These are phyloP conservation scores for Apis mellifera DNA, from an alignment of 1,140 invertebrate genomes.

Conservation along the genomic window Amel_HAv3.1 CM009943.2:4580501-4581000, in stretches of 20 bases:
- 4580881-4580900: constrained; percentile 19
- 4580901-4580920: constrained; percentile 17
- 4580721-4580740: not conserved
- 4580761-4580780: constrained; percentile 5
- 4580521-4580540: not conserved
- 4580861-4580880: constrained; percentile 40
- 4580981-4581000: constrained; percentile 13
- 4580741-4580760: constrained; percentile 4
- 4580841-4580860: constrained; percentile 43
- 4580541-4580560: not conserved
- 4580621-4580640: too few relatives aligned
- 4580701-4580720: not conserved
- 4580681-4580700: not conserved
- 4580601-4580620: too few relatives aligned
- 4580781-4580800: constrained; percentile 27
- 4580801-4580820: constrained; percentile 46
- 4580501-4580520: not conserved
- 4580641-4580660: not conserved
- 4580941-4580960: constrained; percentile 12
- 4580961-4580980: not conserved
- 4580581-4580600: too few relatives aligned
- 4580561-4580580: not conserved
- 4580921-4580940: too few relatives aligned
- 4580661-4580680: not conserved
- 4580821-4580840: constrained; percentile 38